Evolutionary conservation across 2,888 invertebrate species (phyloP).

Genomic region (Rhamphomyia laevipes): DNA sequence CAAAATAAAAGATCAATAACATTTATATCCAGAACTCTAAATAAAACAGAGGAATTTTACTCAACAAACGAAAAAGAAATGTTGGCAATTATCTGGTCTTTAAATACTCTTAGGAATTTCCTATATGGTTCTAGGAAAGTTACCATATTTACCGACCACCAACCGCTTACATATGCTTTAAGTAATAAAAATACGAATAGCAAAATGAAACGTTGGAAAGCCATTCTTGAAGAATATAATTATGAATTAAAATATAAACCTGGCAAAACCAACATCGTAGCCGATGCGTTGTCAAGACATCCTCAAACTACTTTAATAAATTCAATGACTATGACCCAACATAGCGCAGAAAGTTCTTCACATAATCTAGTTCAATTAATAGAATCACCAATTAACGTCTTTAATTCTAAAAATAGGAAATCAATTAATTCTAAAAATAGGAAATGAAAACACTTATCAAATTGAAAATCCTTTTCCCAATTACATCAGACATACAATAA

Average conservation of each 20-base stretch:
- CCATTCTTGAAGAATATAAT: too few relatives aligned
- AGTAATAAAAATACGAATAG: too few relatives aligned
- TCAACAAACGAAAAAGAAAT: constrained; percentile 25
- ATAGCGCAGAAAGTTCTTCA: constrained; percentile 14
- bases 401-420: too few relatives aligned
- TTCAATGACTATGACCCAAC: constrained; percentile 7
- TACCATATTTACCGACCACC: constrained; percentile 14
- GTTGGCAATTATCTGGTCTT: constrained; percentile 23
- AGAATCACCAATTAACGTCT: constrained; percentile 13
- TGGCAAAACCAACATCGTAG: too few relatives aligned
- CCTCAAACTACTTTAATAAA: too few relatives aligned
- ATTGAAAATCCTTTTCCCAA: not conserved
- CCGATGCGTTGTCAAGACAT: too few relatives aligned
- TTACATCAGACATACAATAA: not conserved
- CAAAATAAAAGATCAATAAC: constrained; percentile 20
- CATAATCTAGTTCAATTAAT: constrained; percentile 13
- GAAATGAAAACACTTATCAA: constrained; percentile 5
- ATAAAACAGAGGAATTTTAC: constrained; percentile 16
- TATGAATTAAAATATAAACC: too few relatives aligned
- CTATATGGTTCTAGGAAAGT: constrained; percentile 22
- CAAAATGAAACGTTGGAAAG: too few relatives aligned
- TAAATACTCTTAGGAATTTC: constrained; percentile 26
- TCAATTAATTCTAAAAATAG: too few relatives aligned
- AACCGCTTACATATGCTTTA: constrained; percentile 10
- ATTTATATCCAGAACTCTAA: constrained; percentile 20